phyloP scores from a whole-genome alignment of 2,888 invertebrate species.

The Drosophila leonis region DNA sequence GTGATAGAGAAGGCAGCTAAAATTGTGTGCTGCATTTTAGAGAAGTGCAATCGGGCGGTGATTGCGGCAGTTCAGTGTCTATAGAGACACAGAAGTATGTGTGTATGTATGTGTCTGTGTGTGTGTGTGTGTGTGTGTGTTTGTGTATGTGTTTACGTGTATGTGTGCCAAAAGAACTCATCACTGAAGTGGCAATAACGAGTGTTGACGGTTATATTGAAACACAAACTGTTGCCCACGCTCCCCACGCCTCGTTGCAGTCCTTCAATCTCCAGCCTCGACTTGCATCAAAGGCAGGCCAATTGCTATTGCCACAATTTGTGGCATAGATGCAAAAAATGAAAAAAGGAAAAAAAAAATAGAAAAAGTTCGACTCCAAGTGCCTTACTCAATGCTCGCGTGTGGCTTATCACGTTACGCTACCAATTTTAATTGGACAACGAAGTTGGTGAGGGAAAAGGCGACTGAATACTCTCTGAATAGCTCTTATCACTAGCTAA shows the following conservation, averaged over 20 bases:
- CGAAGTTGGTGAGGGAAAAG: conserved; percentile 5
- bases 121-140: conserved; percentile 14
- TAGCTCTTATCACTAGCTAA: conserved; percentile 64
- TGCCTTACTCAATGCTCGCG: conserved; percentile 50
- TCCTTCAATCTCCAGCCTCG: neutral
- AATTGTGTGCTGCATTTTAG: conserved; percentile 67
- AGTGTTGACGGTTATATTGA: conserved; percentile 67
- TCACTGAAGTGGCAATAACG: conserved; percentile 75
- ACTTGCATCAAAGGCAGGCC: conserved; percentile 51
- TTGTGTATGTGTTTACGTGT: neutral
- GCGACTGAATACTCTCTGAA: conserved; percentile 1
- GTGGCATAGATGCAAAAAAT: conserved; percentile 32
- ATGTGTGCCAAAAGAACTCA: conserved; percentile 48
- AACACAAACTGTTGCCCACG: conserved; percentile 50
- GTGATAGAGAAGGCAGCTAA: conserved; percentile 34
- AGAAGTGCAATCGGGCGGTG: conserved; percentile 48
- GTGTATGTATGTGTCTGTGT: conserved; percentile 9
- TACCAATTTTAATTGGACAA: conserved; percentile 65
- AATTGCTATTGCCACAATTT: conserved; percentile 44
- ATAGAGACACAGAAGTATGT: conserved; percentile 13
- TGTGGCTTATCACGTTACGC: conserved; percentile 61
- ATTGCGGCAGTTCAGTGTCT: conserved; percentile 33
- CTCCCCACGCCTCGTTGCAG: neutral
- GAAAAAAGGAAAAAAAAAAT: neutral
- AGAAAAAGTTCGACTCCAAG: conserved; percentile 15